phyloP scores from a whole-genome alignment of 2,797 vertebrate genomes.

The Synaphobranchus kaupii region DNA sequence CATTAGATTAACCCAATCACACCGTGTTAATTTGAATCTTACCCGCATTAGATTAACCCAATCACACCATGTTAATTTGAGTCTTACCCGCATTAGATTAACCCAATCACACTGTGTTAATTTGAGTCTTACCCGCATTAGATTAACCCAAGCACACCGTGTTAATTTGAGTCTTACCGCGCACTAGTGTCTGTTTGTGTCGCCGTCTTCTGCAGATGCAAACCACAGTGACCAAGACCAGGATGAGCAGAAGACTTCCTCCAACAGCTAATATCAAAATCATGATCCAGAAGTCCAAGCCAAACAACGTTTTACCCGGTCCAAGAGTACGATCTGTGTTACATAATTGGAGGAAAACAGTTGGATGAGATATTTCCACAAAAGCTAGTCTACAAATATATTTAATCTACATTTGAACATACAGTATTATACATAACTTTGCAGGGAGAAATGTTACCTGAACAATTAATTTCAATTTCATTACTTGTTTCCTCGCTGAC shows the following conservation, averaged over 20 bases:
- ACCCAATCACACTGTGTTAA: no score
- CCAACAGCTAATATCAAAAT: constrained; percentile 12
- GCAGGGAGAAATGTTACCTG: background rate
- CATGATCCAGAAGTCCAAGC: constrained; percentile 12
- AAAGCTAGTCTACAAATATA: background rate
- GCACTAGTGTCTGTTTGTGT: background rate
- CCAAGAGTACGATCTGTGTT: background rate
- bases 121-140: no score
- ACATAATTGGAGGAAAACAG: background rate
- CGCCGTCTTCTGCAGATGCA: background rate
- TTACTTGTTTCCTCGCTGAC: background rate
- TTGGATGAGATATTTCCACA: background rate
- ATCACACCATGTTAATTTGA: no score
- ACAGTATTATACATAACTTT: background rate
- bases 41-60: no score
- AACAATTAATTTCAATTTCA: background rate
- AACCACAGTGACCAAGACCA: background rate
- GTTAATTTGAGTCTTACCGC: background rate
- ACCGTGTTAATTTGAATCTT: no score
- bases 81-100: no score
- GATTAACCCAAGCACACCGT: no score
- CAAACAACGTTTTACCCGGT: background rate
- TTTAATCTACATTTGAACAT: background rate
- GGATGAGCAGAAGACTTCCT: constrained; percentile 16
- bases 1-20: no score